Evolutionary conservation across 2,888 invertebrate species (phyloP).

Genomic region (Lissonota sp.): DNA sequence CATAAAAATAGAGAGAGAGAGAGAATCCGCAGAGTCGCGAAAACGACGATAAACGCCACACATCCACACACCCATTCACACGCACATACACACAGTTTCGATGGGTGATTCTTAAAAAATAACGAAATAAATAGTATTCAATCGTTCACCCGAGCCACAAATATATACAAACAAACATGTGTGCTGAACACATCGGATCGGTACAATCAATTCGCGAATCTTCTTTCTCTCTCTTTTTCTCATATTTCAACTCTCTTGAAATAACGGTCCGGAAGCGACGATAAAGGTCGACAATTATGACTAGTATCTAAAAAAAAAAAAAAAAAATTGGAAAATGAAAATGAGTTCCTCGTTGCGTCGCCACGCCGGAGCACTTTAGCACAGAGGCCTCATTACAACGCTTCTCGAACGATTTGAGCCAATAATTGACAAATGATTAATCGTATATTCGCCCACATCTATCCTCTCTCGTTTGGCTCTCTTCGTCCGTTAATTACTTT

Average conservation of each 20-base stretch:
- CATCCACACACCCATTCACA: too few relatives aligned
- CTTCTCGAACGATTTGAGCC: too few relatives aligned
- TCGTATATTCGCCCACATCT: too few relatives aligned
- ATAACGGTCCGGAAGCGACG: slow-evolving; percentile 59
- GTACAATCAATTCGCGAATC: not conserved
- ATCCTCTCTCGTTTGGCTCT: too few relatives aligned
- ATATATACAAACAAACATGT: not conserved
- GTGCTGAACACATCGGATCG: too few relatives aligned
- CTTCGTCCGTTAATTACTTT: too few relatives aligned
- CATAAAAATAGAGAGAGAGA: slow-evolving; percentile 1
- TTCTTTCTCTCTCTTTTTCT: slow-evolving; percentile 14
- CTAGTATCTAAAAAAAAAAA: slow-evolving; percentile 79
- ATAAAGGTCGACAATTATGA: slow-evolving; percentile 74
- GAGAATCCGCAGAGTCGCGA: too few relatives aligned
- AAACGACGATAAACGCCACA: too few relatives aligned
- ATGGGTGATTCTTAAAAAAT: slow-evolving; percentile 59
- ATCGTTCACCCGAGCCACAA: slow-evolving; percentile 40
- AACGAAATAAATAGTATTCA: slow-evolving; percentile 65
- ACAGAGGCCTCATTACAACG: too few relatives aligned
- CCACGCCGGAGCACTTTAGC: too few relatives aligned
- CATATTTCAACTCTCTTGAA: too few relatives aligned
- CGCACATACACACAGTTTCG: slow-evolving; percentile 8
- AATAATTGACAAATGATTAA: too few relatives aligned
- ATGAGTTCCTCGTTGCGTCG: not conserved
- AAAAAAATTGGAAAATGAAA: slow-evolving; percentile 65